phyloP scores from a whole-genome alignment of 2,113 vertebrate species.

The Typhlomys cinereus region DNA sequence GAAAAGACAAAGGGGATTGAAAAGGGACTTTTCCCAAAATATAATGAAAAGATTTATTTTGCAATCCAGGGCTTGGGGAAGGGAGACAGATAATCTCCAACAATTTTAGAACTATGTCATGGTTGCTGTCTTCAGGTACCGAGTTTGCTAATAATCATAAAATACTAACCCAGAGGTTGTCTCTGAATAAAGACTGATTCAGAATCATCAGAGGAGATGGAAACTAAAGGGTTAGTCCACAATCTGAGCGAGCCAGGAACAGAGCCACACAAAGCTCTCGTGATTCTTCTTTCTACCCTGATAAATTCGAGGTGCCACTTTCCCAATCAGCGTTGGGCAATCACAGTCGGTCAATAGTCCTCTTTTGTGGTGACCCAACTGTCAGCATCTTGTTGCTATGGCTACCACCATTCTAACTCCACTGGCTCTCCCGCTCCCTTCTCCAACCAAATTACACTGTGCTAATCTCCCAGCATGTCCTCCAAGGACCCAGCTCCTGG shows the following conservation, averaged over 20 bases:
- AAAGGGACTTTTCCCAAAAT: neutral
- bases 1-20: neutral
- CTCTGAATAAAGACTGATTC: neutral
- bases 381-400: constrained; percentile 57
- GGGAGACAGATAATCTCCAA: neutral
- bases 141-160: neutral
- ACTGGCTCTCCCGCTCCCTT: neutral
- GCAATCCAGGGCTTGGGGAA: neutral
- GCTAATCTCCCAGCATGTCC: neutral
- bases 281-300: neutral
- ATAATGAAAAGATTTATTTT: neutral
- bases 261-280: neutral
- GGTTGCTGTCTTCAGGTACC: neutral
- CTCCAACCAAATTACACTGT: neutral
- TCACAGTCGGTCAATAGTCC: constrained; percentile 41
- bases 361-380: constrained; percentile 19
- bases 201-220: neutral
- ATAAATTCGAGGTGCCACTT: neutral
- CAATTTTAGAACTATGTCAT: neutral
- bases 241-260: neutral
- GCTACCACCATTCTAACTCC: constrained; percentile 1
- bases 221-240: neutral
- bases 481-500: neutral
- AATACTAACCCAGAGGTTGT: neutral
- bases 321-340: neutral